Base-by-base conservation (phyloP, 1,140 invertebrate species). In the Papilio helenus region DNA sequence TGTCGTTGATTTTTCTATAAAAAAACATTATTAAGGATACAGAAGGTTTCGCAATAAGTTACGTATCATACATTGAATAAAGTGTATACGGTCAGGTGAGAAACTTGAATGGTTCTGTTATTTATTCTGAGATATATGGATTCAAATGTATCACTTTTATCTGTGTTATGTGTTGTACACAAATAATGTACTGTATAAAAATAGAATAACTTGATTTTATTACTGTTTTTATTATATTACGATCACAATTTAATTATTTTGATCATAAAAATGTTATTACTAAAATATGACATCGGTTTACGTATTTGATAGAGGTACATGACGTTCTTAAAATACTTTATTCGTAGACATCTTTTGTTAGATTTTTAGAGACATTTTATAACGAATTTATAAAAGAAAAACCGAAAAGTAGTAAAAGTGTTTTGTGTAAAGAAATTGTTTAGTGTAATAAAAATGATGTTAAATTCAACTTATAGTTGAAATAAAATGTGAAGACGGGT, bases 21-120 rank as follows among this genome's bases (percentile, higher is more conserved):
- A 84, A n/a, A 82, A 81, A 80, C 79, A 81, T 84, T 84, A 81
- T 79, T 78, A 81, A 82, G 68, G 79, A 74, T 79, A 79, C 72
- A 61, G 72, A 7, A 44, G 34, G 39, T 39, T 39, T 68, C 26
- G 26, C 14, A 68, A 68, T 68, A 29, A 29, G 61, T 68, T 29
- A 82, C 74, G 68, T 78, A 71, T 76, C 76, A 65, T 73, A 46
- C 42, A 78, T 78, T 26, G 51, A 61, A 71, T 76, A 71, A 61
- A 80, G 68, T 81, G 68, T 78, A 3, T 46, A 72, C 42, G 74
- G 68, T 77, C 74, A 61, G 10, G 73, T 72, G 61, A 44, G 58
- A 65, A 68, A 16, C 61, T 68, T 29, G 26, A 29, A 68, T 29
- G 61, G 61, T 26, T 68, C 34, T 16, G 61, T 26, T 23, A 65